Evolutionary conservation across 2,888 invertebrate genomes (phyloP), one percentile per base, ranked within the genome.

Genomic region (Drosophila atripex): DNA sequence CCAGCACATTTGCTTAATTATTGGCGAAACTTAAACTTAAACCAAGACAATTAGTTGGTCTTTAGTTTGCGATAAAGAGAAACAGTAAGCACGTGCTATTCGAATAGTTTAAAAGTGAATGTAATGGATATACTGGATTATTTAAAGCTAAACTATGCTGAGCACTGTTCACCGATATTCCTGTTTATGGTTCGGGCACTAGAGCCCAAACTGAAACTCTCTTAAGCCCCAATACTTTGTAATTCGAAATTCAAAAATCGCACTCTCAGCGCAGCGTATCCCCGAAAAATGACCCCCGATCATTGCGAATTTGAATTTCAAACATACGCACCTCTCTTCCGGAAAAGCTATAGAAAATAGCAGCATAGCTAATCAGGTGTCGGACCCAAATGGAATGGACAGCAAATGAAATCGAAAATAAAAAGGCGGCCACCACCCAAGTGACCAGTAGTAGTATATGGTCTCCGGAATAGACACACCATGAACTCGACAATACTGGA

Each of bases 271-370:
- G 25, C 25, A 25, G 6, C 1, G 25, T 25, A 25, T 25, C 7
- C 25, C 25, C 25, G n/a, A n/a, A 7, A 25, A 6, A 7, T 25
- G 28, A 28, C 28, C 28, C 28, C 32, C 12, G 32, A 32, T 32
- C 32, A 32, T 30, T 30, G 0, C 11, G 39, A n/a, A 51, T 49
- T 65, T 16, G 35, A 65, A 49, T 41, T 32, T 66, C 41, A 43
- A 66, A 65, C 54, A 14, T 14, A 7, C 12, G 12, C 35, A n/a
- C 2, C 35, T n/a, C 35, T 35, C 14, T 35, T n/a, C 6, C 6
- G 35, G 35, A 35, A 35, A 35, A 35, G 35, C 35, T n/a, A 14
- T n/a, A 2, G 35, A 35, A 14, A 35, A 14, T n/a, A n/a, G 35
- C 12, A n/a, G 35, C 35, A n/a, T n/a, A 12, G 6, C 5, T 35